phyloP scores from a whole-genome alignment of 2,888 invertebrate species.

The Apodemia mormo region DNA sequence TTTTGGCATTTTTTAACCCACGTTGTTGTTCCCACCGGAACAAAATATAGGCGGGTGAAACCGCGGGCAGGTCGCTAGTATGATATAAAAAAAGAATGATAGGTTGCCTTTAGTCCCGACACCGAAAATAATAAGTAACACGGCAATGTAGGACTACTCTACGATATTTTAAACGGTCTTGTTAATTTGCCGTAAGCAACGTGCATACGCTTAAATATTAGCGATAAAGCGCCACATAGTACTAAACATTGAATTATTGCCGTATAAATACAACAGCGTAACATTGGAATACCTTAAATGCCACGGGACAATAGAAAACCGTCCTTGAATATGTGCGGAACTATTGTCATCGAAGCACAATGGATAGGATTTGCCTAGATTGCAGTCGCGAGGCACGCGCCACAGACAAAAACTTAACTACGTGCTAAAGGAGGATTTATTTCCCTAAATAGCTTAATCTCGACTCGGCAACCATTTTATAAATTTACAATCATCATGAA shows the following conservation, averaged over 20 bases:
- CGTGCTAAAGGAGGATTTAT: slow-evolving; percentile 46
- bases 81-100: too few relatives aligned
- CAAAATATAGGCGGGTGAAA: too few relatives aligned
- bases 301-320: slow-evolving; percentile 54
- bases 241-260: slow-evolving; percentile 4
- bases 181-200: too few relatives aligned
- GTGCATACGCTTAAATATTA: too few relatives aligned
- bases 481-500: background rate
- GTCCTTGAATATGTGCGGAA: slow-evolving; percentile 77
- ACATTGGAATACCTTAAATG: slow-evolving; percentile 43
- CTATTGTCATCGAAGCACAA: slow-evolving; percentile 71
- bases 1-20: too few relatives aligned
- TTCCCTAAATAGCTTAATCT: slow-evolving; percentile 2
- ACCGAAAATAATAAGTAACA: too few relatives aligned
- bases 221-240: background rate
- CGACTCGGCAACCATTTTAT: background rate
- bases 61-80: too few relatives aligned
- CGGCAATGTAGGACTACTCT: too few relatives aligned
- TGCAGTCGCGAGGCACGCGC: slow-evolving; percentile 58
- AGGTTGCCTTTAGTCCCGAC: too few relatives aligned
- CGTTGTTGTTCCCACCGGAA: too few relatives aligned
- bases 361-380: slow-evolving; percentile 69
- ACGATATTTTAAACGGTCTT: too few relatives aligned
- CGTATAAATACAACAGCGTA: slow-evolving; percentile 35
- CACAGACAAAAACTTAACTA: slow-evolving; percentile 49